Percentiles rank a stretch among this genome's conserved stretches.
These are phyloP conservation scores for Sebastes trivittatus DNA, from an alignment of 2,797 vertebrate genomes.

Conservation along the genomic window DNA sequence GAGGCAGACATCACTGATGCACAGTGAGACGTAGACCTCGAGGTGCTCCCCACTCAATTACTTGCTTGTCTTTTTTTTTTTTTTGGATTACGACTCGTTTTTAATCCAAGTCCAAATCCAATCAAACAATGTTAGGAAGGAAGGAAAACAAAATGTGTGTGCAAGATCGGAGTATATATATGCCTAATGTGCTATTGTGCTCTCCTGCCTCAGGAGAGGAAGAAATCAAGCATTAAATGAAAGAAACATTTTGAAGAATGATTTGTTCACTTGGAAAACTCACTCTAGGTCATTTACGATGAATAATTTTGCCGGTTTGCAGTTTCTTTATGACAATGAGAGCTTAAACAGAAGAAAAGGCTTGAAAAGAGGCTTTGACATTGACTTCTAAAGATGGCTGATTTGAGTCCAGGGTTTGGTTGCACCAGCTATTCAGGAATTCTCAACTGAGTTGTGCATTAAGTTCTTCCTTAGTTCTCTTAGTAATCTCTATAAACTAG, in stretches of 20 bases:
- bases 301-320: background rate
- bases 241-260: background rate
- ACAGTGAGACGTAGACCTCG: background rate
- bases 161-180: background rate
- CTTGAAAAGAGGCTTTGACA: background rate
- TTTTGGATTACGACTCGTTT: background rate
- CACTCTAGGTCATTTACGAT: background rate
- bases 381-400: background rate
- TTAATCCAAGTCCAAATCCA: background rate
- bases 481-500: no score
- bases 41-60: background rate
- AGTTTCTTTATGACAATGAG: background rate
- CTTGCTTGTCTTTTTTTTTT: background rate
- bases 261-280: background rate
- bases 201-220: background rate
- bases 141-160: background rate
- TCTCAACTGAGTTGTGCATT: background rate
- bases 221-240: background rate
- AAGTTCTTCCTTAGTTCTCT: background rate
- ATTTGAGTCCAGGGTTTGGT: background rate
- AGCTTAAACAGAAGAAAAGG: background rate
- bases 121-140: background rate
- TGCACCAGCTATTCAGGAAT: background rate
- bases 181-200: constrained; percentile 1
- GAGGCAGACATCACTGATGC: background rate